Evolutionary conservation across 2,888 invertebrate genomes (phyloP), one percentile per base, ranked within the genome.

Genomic region (Dermolepida albohirtum): DNA sequence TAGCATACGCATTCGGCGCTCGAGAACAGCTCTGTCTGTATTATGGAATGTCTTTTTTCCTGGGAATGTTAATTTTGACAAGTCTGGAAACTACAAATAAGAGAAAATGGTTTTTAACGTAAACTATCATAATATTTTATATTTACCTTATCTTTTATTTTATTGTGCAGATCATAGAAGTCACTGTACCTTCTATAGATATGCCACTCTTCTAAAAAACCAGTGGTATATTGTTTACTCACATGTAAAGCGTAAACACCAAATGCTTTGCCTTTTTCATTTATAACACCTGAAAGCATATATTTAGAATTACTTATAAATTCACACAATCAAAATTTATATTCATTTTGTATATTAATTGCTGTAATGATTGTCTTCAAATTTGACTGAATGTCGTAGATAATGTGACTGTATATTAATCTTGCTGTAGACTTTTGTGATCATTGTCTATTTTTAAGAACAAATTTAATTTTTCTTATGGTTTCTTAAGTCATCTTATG

Each of bases 1-100:
- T 43, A 96, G 79, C 87, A 91, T 89, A 47, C 88, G 85, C 87
- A 94, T 95, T 14, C 97, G 86, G 76, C 89, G 91, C 80, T 97
- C 97, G 64, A 97, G 84, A 22, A 97, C 92, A 1, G 89, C 84
- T 8, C 93, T 85, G 67, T 95, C 95, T 81, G 95, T 94, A 79
- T 97, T 97, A 79, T 96, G 95, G 82, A 97, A 95, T 52, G 96
- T 92, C 80, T 96, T 96, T 83, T 97, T 98, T 0, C 92, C 94
- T 0, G 97, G 97, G 79, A 97, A 95, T 22, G 90, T 87, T 39
- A 96, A 84, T 75, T 90, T 90, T 0, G 89, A 87, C 17, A 96
- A 83, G 78, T 92, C 91, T 34, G 92, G 90, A 87, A 90, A 96
- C 91, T 95, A 82, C 41, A 62, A 57, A n/a, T 27, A 27, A 16